Conservation (phyloP, 2,888 invertebrate species). For the Sthenelais limicola region DNA sequence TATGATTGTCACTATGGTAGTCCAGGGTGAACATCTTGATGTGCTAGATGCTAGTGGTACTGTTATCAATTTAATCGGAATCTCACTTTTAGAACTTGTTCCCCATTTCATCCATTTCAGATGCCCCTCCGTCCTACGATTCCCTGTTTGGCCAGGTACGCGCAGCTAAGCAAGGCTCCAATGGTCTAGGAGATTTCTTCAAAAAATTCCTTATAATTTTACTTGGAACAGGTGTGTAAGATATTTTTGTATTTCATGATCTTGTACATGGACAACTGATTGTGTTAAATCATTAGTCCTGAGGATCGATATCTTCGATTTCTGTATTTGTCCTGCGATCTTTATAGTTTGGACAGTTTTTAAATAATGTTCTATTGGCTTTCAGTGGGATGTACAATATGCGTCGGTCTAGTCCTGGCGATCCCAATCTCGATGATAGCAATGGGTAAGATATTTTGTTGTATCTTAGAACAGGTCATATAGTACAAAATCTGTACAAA, state of each 20-base stretch:
- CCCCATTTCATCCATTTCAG: slow-evolving; percentile 46
- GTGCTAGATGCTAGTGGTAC: too few species aligned
- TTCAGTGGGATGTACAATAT: slow-evolving; percentile 80
- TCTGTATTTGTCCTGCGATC: neutral
- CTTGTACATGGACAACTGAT: too few species aligned
- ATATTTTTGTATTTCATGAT: neutral
- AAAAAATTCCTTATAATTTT: slow-evolving; percentile 76
- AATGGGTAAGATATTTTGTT: slow-evolving; percentile 77
- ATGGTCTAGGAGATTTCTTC: slow-evolving; percentile 77
- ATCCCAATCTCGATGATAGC: slow-evolving; percentile 81
- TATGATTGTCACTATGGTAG: neutral
- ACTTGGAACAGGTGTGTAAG: slow-evolving; percentile 78
- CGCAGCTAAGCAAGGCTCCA: slow-evolving; percentile 78
- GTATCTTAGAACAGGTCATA: too few species aligned
- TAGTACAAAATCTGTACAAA: too few species aligned
- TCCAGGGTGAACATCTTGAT: too few species aligned
- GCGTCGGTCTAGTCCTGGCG: slow-evolving; percentile 78
- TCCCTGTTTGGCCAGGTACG: slow-evolving; percentile 79
- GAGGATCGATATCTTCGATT: neutral
- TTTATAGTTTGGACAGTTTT: neutral
- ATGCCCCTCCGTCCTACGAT: slow-evolving; percentile 80
- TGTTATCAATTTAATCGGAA: too few species aligned
- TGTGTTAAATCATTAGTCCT: neutral
- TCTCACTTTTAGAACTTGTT: too few species aligned
- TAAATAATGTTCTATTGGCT: slow-evolving; percentile 51